Conservation (phyloP, 1,140 invertebrate species). For the Pseudomyrmex sp. region DNA sequence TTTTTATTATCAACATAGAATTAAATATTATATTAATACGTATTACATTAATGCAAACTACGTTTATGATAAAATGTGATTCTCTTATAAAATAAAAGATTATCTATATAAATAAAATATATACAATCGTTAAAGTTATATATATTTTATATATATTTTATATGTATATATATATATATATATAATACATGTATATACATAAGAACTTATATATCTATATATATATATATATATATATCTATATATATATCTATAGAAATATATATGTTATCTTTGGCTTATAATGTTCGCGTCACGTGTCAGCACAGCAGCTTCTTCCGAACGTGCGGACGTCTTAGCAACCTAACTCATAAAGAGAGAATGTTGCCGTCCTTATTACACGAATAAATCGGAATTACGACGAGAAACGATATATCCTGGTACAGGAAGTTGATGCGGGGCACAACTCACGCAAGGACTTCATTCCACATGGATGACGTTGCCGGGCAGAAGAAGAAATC, state of each 20-base stretch:
- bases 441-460: not conserved
- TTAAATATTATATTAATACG: no score
- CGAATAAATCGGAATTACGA: constrained; percentile 14
- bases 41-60: no score
- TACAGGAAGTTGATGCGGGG: constrained; percentile 7
- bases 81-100: no score
- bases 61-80: no score
- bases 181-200: no score
- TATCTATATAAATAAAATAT: no score
- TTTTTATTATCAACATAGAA: no score
- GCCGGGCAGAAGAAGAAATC: constrained; percentile 48
- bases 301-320: not conserved
- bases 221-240: no score
- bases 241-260: not conserved
- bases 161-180: no score
- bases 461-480: constrained; percentile 26
- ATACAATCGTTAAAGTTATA: no score
- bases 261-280: not conserved
- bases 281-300: not conserved
- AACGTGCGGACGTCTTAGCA: constrained; percentile 20
- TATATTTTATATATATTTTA: no score
- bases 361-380: constrained; percentile 16
- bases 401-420: constrained; percentile 4
- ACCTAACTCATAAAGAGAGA: constrained; percentile 1
- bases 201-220: not conserved